Evolutionary conservation across 1,140 invertebrate species (phyloP), one percentile per base, ranked within the genome.

Genomic region (Drosophila pectinifera): DNA sequence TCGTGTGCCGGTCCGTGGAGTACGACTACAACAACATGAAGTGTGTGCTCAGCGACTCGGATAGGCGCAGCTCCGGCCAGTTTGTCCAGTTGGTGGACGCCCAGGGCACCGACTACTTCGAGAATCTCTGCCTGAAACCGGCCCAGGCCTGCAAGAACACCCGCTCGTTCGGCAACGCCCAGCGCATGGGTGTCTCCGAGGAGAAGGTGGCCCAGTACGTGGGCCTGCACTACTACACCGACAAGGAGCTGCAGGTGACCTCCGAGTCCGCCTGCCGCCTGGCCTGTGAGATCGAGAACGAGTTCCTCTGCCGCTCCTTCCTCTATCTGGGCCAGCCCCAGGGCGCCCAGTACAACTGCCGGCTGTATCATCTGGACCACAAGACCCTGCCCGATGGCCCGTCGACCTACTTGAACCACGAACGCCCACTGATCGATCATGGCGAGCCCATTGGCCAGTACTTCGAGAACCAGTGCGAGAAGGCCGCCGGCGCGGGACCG

Each of bases 1-100:
- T 98, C 92, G 95, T 96, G 11, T 98, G 98, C 88, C 95, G 97
- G 5, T 98, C 97, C 3, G 96, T 97, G 11, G 97, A 98, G 92
- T 98, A 98, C 92, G 98, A 98, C 91, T 98, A 98, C 93, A 96
- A 97, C 34, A 98, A 96, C 28, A 95, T 98, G 73, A 96, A 98
- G 80, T 98, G 98, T 86, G 96, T 97, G 61, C 93, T 98, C 14
- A 97, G 96, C 85, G 97, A 98, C 85, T 95, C 96, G 5, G 97
- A 98, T 91, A 93, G 98, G 18, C 94, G 97, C 69, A 97, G 97
- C 0, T 96, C 95, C 1, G 96, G 96, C 0, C 96, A 96, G 88
- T 96, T 95, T 84, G 95, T 96, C 3, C 96, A 97, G 83, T 95
- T 98, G 65, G 95, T 97, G 3, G 97, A 98, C 79, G 96, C 96